Evolutionary conservation across 2,888 invertebrate species (phyloP), one percentile per base, ranked within the genome.

Genomic region (Drosophila incognita): DNA sequence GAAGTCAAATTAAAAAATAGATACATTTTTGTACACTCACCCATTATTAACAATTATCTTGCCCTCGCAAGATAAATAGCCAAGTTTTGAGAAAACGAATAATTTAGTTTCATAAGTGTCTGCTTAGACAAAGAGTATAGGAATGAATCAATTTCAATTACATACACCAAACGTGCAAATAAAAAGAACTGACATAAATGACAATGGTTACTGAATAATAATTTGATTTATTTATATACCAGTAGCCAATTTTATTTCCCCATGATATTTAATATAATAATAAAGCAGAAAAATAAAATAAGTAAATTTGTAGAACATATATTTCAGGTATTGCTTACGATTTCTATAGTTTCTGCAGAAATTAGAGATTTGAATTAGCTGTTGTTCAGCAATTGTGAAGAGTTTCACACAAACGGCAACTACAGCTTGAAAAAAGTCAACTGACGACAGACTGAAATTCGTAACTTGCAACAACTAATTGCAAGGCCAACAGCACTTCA

Each of bases 401-500:
- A 62, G 69, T 42, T 59, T 61, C 54, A 57, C 48, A 48, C 59
- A 29, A 59, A 64, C 56, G 48, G 57, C 58, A 64, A 52, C 56
- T 42, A 66, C 52, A 61, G 80, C 57, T 40, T 58, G 67, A 46
- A 51, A 48, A n/a, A 21, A 46, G 59, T 51, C 66, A 65, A 57
- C 67, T 72, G 70, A 70, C 68, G 66, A 64, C 53, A 60, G 46
- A 46, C 7, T 15, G 4, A 7, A 21, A 46, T 13, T 15, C 4
- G 21, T 7, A 46, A 24, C 24, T 8, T 24, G 21, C 46, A 15
- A 42, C 42, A 84, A 83, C 90, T 90, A 85, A 90, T 85, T 85
- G 90, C 89, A 90, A 88, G 90, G 90, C 79, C 90, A 88, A 79
- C 69, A 76, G 71, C 76, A 48, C 86, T 89, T 86, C 74, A 82